Conservation (phyloP, 2,888 invertebrate genomes). For the Pristionchus arcanus region DNA sequence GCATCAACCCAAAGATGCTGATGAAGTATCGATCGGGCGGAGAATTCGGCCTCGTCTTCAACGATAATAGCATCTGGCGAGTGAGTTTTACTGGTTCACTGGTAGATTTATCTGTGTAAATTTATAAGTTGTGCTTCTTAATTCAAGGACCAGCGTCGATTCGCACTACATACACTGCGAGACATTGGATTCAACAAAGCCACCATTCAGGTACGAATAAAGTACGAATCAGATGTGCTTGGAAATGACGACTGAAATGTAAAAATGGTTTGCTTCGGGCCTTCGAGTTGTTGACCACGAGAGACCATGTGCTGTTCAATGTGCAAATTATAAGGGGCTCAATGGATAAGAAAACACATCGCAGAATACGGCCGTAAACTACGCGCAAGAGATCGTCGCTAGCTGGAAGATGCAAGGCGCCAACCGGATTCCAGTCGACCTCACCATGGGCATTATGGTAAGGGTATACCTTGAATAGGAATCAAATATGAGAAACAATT, state of each 20-base stretch:
- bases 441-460: constrained; percentile 5
- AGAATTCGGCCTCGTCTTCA: background rate
- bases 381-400: constrained; percentile 25
- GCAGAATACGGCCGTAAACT: background rate
- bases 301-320: too few relatives aligned
- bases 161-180: constrained; percentile 4
- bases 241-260: too few relatives aligned
- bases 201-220: background rate
- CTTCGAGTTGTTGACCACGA: too few relatives aligned
- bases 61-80: background rate
- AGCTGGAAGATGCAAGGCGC: background rate
- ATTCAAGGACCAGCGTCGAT: background rate
- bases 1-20: background rate
- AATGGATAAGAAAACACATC: background rate
- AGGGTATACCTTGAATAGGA: too few relatives aligned
- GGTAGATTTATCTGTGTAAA: background rate
- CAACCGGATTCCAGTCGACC: background rate
- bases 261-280: too few relatives aligned
- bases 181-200: constrained; percentile 22
- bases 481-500: too few relatives aligned
- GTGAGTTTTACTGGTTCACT: background rate
- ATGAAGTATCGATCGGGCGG: background rate
- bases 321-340: too few relatives aligned
- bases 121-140: background rate
- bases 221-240: too few relatives aligned